Evolutionary conservation across 2,113 vertebrate genomes (phyloP).

Genomic region (Trachemys scripta): DNA sequence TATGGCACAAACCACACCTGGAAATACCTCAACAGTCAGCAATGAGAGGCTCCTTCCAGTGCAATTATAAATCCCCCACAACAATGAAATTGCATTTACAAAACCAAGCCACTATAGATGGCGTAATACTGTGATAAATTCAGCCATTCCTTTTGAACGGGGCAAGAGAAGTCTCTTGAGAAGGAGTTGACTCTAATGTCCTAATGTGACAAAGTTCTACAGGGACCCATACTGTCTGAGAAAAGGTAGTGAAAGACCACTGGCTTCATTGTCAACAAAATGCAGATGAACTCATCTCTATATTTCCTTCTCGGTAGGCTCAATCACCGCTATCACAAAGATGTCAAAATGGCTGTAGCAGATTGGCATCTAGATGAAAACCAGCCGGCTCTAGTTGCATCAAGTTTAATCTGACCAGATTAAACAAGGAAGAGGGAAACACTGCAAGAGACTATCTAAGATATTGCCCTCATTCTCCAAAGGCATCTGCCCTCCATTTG

Average conservation of each 20-base stretch:
- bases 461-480: background rate
- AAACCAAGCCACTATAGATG: background rate
- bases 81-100: background rate
- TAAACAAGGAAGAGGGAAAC: background rate
- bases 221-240: background rate
- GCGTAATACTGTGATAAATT: background rate
- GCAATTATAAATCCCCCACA: conserved; percentile 1
- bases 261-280: conserved; percentile 4
- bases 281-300: background rate
- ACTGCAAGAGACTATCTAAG: background rate
- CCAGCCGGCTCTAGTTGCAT: background rate
- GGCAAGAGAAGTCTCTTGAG: background rate
- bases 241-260: background rate
- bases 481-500: background rate
- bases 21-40: background rate
- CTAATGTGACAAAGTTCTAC: background rate
- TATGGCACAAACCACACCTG: background rate
- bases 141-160: background rate
- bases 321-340: background rate
- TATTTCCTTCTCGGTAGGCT: background rate
- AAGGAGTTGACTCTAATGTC: background rate
- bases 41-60: background rate
- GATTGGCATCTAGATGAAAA: background rate
- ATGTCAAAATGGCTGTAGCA: background rate
- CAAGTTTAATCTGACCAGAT: background rate